Conservation (phyloP, 2,888 invertebrate species). For the Rutpela maculata region DNA sequence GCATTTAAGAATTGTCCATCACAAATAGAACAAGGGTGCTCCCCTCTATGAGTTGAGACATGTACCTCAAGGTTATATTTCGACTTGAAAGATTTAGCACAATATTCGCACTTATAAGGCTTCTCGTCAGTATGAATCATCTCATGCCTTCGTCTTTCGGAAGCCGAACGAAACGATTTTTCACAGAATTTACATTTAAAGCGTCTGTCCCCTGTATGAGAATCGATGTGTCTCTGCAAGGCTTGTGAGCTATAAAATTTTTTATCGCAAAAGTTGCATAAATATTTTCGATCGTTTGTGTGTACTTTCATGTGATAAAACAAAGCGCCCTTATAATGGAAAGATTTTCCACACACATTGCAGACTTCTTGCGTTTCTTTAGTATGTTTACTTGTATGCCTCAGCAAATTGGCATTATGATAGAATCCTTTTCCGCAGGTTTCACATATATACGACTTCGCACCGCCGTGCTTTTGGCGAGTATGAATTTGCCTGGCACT, state of each 20-base stretch:
- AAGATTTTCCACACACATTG: constrained; percentile 5
- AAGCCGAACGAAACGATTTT: not conserved
- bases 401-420: constrained; percentile 5
- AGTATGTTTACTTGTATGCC: constrained; percentile 1
- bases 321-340: not conserved
- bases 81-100: not conserved
- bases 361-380: constrained; percentile 11
- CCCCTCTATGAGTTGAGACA: not conserved
- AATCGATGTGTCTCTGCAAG: not conserved
- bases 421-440: constrained; percentile 9
- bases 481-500: constrained; percentile 8
- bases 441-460: not conserved
- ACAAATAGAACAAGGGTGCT: constrained; percentile 8
- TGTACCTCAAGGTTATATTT: constrained; percentile 15
- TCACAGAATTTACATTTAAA: constrained; percentile 11
- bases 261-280: not conserved
- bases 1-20: not conserved
- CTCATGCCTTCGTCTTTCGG: not conserved
- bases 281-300: not conserved
- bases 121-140: constrained; percentile 13
- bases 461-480: not conserved
- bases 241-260: not conserved
- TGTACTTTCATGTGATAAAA: not conserved
- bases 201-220: constrained; percentile 13
- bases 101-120: not conserved